phyloP scores from a whole-genome alignment of 2,888 invertebrate genomes.

The Drosophila fulvimacula region DNA sequence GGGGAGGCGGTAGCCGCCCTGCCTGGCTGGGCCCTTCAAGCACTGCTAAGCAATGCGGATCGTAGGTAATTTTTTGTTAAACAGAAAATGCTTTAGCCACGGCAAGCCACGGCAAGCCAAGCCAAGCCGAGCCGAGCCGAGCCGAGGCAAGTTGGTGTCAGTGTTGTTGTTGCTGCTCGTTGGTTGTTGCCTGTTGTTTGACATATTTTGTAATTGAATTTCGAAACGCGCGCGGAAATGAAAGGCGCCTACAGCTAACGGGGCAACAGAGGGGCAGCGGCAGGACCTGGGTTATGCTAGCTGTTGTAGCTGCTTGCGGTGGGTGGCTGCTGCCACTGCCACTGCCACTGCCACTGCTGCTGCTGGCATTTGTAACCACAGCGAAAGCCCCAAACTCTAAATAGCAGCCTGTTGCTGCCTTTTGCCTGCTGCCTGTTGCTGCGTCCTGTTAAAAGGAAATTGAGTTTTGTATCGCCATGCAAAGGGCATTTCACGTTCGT shows the following conservation, averaged over 20 bases:
- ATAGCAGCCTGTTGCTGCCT: constrained; percentile 47
- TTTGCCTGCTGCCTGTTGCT: constrained; percentile 18
- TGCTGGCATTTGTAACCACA: constrained; percentile 11
- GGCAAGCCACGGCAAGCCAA: constrained; percentile 32
- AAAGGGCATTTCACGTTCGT: constrained; percentile 29
- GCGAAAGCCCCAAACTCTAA: constrained; percentile 13
- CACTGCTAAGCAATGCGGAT: not conserved
- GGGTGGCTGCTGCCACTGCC: not conserved
- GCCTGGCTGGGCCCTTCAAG: not conserved
- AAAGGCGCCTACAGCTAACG: constrained; percentile 34
- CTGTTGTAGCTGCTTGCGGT: not conserved
- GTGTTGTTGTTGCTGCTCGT: constrained; percentile 26
- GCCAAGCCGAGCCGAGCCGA: constrained; percentile 24
- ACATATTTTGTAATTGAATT: constrained; percentile 81
- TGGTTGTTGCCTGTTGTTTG: constrained; percentile 59
- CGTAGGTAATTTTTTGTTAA: constrained; percentile 1
- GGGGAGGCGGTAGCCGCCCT: no score
- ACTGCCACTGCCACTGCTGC: not conserved
- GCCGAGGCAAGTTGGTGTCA: constrained; percentile 29
- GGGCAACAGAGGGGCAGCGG: not conserved
- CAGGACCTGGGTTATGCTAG: not conserved
- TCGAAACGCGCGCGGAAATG: constrained; percentile 55
- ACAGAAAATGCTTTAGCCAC: constrained; percentile 28
- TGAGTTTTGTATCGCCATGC: constrained; percentile 43
- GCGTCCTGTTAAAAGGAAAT: constrained; percentile 50